A percentile compares a stretch with the other conserved stretches of the same genome.
Conservation (phyloP, 37 sponge, comb jelly and placozoan genomes). For the Spongia lamella region DNA sequence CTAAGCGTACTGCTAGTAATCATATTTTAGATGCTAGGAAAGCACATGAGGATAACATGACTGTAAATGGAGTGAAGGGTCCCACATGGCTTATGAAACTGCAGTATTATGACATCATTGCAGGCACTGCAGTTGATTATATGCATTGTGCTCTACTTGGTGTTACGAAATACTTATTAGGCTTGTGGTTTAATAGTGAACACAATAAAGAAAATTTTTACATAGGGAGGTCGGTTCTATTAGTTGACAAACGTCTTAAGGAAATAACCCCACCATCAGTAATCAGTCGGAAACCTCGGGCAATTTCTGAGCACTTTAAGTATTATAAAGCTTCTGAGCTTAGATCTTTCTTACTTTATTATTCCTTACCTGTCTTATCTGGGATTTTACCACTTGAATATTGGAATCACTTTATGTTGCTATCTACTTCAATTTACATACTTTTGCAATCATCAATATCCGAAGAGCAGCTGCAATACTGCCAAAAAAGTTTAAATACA, state of each 20-base stretch:
- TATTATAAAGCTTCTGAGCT: neutral
- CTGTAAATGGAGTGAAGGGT: constrained; percentile 1
- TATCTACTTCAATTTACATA: neutral
- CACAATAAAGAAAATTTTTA: neutral
- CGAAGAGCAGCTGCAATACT: neutral
- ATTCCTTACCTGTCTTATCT: neutral
- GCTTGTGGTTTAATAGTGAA: constrained; percentile 7
- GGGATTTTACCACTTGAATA: neutral
- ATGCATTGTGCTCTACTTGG: constrained; percentile 12
- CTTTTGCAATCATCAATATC: no score
- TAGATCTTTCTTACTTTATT: neutral
- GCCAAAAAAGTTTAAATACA: neutral
- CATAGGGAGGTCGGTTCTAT: neutral
- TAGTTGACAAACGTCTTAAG: no score
- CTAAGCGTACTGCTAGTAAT: neutral
- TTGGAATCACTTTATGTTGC: neutral
- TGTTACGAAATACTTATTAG: neutral
- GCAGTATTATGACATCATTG: neutral
- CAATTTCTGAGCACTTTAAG: neutral
- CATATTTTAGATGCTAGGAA: neutral
- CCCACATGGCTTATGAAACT: constrained; percentile 4
- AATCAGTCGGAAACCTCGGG: neutral
- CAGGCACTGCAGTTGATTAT: constrained; percentile 9
- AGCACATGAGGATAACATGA: neutral
- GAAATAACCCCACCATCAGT: constrained; percentile 8